Percentiles rank a stretch among this genome's conserved stretches.
phyloP scores from a whole-genome alignment of 2,113 vertebrate genomes.

The Equus przewalskii region DNA sequence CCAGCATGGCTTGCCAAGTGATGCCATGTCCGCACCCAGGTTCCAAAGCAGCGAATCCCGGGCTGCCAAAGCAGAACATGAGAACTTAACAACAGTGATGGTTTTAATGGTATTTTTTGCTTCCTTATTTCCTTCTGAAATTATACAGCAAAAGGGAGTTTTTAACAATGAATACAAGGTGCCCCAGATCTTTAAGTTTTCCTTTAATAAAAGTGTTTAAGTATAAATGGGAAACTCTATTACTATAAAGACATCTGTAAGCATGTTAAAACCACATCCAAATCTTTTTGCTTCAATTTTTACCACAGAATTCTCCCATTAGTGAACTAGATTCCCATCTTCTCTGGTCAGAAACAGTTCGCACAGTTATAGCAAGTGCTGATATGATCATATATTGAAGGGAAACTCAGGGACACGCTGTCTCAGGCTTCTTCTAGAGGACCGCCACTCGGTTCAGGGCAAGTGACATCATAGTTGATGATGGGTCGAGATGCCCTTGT shows the following conservation, averaged over 20 bases:
- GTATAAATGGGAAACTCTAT: constrained; percentile 36
- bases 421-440: neutral
- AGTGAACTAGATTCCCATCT: neutral
- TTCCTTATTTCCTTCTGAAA: constrained; percentile 50
- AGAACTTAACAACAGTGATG: neutral
- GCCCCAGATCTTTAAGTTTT: constrained; percentile 18
- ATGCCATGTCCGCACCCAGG: too few relatives aligned
- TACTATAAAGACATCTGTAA: neutral
- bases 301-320: neutral
- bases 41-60: too few relatives aligned
- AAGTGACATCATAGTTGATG: rapidly evolving
- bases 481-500: neutral
- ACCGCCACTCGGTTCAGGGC: neutral
- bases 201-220: constrained; percentile 32
- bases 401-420: neutral
- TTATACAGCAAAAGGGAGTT: constrained; percentile 10
- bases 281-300: constrained; percentile 56
- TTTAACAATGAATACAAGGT: constrained; percentile 36
- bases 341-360: constrained; percentile 14
- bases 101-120: neutral
- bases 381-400: neutral
- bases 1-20: too few relatives aligned
- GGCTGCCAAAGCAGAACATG: too few relatives aligned
- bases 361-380: neutral
- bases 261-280: neutral